Evolutionary conservation across 2,888 invertebrate species (phyloP), one percentile per base, ranked within the genome.

Genomic region (Pherbina coryleti): DNA sequence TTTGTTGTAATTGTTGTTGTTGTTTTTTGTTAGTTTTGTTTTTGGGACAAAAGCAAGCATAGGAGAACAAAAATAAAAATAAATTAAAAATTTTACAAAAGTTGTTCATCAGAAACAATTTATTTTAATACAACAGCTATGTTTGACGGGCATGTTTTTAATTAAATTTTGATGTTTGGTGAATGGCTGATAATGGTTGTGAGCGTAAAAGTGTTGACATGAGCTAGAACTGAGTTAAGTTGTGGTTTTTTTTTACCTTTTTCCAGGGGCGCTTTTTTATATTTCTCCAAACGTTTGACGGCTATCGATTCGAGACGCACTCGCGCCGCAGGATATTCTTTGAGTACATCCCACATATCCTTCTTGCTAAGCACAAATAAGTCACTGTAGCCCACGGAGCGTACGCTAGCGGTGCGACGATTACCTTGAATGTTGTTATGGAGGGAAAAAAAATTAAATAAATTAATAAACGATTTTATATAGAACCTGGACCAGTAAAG

Each of bases 301-400:
- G 98, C 98, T 86, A 99, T 98, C 79, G 98, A 96, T 91, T 98
- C 98, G 77, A 99, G 93, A 82, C 98, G 94, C 86, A 98, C 95
- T 90, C 98, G 92, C 81, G 97, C 97, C 28, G 97, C 96, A 34
- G 97, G 97, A 91, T 97, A 97, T 90, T 97, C 97, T 91, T 98
- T 97, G 82, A 98, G 93, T 82, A 99, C 99, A 91, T 98, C 98
- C 98, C 98, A 98, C 96, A 99, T 97, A 92, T 98, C 98, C 92
- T 97, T 97, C 93, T 99, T 99, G 91, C 97, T 97, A 85, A 99
- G 94, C 89, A 98, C 98, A 92, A 99, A 99, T 86, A 99, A 93
- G 91, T 99, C 98, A 90, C 98, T 98, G 92, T 99, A 99, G 85
- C 99, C 99, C 82, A 99, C 98, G 79, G 98, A 98, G 85, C 97